phyloP scores from a whole-genome alignment of 2,888 invertebrate species.

The Megalurothrips usitatus region DNA sequence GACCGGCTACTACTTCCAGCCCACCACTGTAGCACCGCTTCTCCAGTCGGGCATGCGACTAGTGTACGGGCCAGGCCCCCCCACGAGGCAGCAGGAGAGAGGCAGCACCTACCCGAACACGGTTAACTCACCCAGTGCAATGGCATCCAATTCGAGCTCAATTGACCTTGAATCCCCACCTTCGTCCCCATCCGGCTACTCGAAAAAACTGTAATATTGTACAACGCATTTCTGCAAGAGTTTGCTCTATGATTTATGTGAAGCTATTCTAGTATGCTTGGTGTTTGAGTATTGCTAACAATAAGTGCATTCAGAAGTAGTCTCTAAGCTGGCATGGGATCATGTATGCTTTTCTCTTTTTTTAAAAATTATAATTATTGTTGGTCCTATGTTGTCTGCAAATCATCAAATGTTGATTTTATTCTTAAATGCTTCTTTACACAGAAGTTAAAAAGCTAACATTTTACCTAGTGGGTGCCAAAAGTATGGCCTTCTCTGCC shows the following conservation, averaged over 20 bases:
- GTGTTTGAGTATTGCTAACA: background rate
- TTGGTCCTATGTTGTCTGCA: background rate
- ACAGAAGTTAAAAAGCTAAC: background rate
- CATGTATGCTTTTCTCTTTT: too few species aligned
- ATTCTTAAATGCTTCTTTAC: too few species aligned
- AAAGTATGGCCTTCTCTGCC: background rate
- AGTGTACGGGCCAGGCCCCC: slow-evolving; percentile 1
- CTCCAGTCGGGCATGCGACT: slow-evolving; percentile 30
- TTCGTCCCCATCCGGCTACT: background rate
- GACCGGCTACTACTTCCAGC: slow-evolving; percentile 31
- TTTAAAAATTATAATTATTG: background rate
- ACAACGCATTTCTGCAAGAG: too few species aligned
- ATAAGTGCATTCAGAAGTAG: too few species aligned
- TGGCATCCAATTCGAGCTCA: background rate
- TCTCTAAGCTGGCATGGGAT: too few species aligned
- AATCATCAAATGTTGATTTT: too few species aligned
- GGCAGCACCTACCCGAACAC: background rate
- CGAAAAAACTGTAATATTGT: background rate
- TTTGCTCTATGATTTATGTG: background rate
- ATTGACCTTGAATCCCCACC: slow-evolving; percentile 17
- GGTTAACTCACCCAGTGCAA: background rate
- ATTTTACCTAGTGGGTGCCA: background rate
- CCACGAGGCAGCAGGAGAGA: background rate
- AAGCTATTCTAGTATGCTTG: background rate
- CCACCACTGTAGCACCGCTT: slow-evolving; percentile 27